phyloP scores from a whole-genome alignment of 2,113 vertebrate species.

The Glaucomys volans region DNA sequence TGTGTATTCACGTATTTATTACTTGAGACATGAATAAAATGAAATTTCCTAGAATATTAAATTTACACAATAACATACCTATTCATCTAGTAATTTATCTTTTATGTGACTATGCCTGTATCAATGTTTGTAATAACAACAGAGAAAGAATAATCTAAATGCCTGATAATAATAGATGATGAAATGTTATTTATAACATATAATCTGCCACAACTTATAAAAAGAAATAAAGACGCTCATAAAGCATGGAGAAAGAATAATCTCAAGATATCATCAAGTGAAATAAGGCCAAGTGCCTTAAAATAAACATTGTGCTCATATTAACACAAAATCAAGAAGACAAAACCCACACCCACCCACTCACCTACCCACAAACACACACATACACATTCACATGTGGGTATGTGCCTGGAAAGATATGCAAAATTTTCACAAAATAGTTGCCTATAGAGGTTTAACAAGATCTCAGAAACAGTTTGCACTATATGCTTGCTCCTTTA shows the following conservation, averaged over 20 bases:
- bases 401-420: neutral
- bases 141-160: neutral
- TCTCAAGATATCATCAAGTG: neutral
- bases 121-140: neutral
- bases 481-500: neutral
- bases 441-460: neutral
- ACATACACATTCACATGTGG: neutral
- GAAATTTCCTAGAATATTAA: neutral
- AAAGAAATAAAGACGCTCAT: neutral
- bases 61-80: neutral
- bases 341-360: too few species aligned
- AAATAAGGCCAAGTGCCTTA: neutral
- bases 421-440: neutral
- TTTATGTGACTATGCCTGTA: neutral
- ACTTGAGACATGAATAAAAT: neutral
- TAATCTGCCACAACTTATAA: neutral
- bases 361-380: too few species aligned
- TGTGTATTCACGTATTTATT: too few species aligned
- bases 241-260: neutral
- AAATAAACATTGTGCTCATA: neutral
- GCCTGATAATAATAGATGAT: neutral
- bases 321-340: neutral
- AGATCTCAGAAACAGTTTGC: neutral
- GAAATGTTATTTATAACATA: neutral
- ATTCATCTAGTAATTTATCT: neutral